Evolutionary conservation across 1,140 invertebrate species (phyloP), one percentile per base, ranked within the genome.

Genomic region (Papilio dardanus): DNA sequence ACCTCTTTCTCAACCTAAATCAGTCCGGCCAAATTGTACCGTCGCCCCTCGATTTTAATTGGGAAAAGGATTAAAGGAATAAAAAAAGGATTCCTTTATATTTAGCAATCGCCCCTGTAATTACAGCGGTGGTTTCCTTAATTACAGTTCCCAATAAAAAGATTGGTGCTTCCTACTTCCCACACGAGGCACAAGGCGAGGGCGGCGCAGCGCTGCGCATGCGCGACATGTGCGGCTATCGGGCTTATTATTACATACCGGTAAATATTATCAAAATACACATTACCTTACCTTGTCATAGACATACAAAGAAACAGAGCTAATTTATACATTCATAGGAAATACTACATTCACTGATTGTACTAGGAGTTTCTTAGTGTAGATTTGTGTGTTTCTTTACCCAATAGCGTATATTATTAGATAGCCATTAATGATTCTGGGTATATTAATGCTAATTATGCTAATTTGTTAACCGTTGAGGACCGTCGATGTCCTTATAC

Each of bases 31-130:
- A 73, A 73, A 73, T 73, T 58, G 54, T 35, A 58, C 71, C 69
- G 42, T 71, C 24, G 42, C 69, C 69, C 42, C 71, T 54, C 50
- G 31, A 73, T 73, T 73, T 73, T 73, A 73, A 73, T 73, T 73
- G 71, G 71, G 71, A 54, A 73, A 73, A 73, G 71, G 71, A 73
- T 73, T 73, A 67, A 77, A 74, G 79, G 73, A 79, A 80, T 77
- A 80, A 79, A 85, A 87, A 83, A 82, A 83, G 86, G 86, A 81
- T 86, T 87, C 79, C 87, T 91, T 91, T 93, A 93, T 92, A 92
- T 93, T 92, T 90, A 93, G 91, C 89, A 87, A 89, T 87, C 90
- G 78, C 90, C 92, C 90, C 90, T 89, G 89, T 91, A 91, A 91
- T 91, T 91, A 93, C 84, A 83, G 81, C 82, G 84, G 82, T 85